Evolutionary conservation across 2,888 invertebrate genomes (phyloP), one percentile per base, ranked within the genome.

Genomic region (Drosophila siamana): DNA sequence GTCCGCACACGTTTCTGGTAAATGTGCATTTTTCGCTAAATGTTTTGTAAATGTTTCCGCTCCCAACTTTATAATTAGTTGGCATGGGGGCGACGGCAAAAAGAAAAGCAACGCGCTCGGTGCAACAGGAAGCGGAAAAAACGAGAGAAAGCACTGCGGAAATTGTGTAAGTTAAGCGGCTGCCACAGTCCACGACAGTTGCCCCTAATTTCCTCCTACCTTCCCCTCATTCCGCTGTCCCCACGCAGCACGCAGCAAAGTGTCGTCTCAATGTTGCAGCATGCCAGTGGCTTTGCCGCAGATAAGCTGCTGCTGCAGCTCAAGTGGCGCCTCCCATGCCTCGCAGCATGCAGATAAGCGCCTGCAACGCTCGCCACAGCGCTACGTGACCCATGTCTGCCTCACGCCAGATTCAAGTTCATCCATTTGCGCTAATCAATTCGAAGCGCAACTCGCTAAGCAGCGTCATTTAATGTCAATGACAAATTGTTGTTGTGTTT

Each of bases 21-120:
- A 86, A 88, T 86, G 87, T 85, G 82, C 61, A 86, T 88, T 88
- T 88, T 84, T 86, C 85, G 87, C 87, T 86, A 86, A 86, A 88
- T 86, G 80, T 86, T 86, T 86, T 86, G 89, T 88, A 86, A 86
- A 86, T 86, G 89, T 88, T 86, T 86, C 89, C 85, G 87, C 52
- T 75, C 62, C 61, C 68, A 88, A 88, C 89, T 86, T 86, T 86
- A 79, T 86, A 86, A 86, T 86, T 86, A 86, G 89, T 86, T 88
- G 79, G 76, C 63, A 65, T 69, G 69, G 40, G 74, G 64, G 60
- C 64, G 71, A 38, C 71, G 59, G 30, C 19, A 19, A 50, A 66
- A 74, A 66, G 63, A 72, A 79, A 69, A 30, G 5, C 19, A 24
- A 30, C 19, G 2, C 16, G 36, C 24, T 41, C 40, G 59, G 60